These are phyloP conservation scores for Helicoverpa assulta DNA, from an alignment of 2,888 invertebrate genomes.

Conservation along the genomic window DNA sequence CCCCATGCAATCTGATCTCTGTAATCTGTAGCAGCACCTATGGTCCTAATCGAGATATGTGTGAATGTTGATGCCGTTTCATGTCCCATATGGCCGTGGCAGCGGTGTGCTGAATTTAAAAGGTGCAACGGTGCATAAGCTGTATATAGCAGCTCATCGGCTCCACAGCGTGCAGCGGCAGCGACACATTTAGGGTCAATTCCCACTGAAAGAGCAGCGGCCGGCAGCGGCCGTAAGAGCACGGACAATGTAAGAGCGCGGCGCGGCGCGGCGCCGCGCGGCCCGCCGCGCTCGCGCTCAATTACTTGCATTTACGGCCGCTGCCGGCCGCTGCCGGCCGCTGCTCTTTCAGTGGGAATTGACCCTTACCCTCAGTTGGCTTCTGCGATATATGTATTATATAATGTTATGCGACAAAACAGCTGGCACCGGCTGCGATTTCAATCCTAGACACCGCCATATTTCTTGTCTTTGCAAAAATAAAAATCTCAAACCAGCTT, in stretches of 20 bases:
- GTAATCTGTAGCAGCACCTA: slow-evolving; percentile 3
- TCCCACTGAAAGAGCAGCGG: too few relatives aligned
- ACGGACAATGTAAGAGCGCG: too few relatives aligned
- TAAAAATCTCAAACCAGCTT: slow-evolving; percentile 29
- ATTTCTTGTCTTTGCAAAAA: slow-evolving; percentile 38
- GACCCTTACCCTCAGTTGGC: slow-evolving; percentile 26
- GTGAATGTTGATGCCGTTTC: slow-evolving; percentile 19
- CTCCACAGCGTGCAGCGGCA: slow-evolving; percentile 14
- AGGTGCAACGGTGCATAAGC: slow-evolving; percentile 49
- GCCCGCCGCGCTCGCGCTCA: too few relatives aligned
- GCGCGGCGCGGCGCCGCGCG: too few relatives aligned
- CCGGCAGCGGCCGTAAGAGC: too few relatives aligned
- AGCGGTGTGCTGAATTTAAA: slow-evolving; percentile 32
- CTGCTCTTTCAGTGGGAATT: too few relatives aligned
- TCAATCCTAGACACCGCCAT: slow-evolving; percentile 23
- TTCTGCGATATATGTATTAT: slow-evolving; percentile 36
- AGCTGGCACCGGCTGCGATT: slow-evolving; percentile 32
- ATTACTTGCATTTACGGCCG: too few relatives aligned
- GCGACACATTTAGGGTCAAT: slow-evolving; percentile 34
- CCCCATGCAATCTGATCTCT: background rate
- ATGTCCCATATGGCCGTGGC: background rate
- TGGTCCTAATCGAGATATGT: slow-evolving; percentile 6
- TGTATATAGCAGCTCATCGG: slow-evolving; percentile 31
- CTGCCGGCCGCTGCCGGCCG: too few relatives aligned
- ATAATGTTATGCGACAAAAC: slow-evolving; percentile 35